A percentile compares a stretch with the other conserved stretches of the same genome.
Evolutionary conservation across 1,140 invertebrate genomes (phyloP).

Genomic region (Drosophila albomicans): DNA sequence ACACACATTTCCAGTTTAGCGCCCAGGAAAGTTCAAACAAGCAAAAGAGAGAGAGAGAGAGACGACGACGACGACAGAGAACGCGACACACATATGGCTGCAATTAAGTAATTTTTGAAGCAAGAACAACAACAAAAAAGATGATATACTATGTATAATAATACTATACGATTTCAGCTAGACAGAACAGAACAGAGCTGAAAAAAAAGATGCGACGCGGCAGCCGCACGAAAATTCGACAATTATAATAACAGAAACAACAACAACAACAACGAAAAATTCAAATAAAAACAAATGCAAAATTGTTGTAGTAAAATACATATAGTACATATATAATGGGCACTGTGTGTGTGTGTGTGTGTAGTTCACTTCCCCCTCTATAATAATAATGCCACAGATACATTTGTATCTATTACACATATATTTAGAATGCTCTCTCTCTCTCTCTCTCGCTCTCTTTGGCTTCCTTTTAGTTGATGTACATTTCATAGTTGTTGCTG

Average conservation of each 20-base stretch:
- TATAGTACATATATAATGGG: not conserved
- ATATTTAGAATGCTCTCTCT: constrained; percentile 43
- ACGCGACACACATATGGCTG: constrained; percentile 70
- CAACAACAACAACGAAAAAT: constrained; percentile 21
- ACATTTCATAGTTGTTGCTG: constrained; percentile 31
- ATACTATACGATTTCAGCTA: constrained; percentile 55
- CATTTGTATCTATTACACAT: constrained; percentile 36
- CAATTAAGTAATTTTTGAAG: constrained; percentile 78
- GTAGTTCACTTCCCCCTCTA: constrained; percentile 6
- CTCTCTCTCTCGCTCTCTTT: constrained; percentile 16
- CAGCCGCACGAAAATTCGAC: constrained; percentile 53
- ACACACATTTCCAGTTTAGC: constrained; percentile 73
- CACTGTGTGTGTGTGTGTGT: not conserved
- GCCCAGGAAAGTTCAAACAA: constrained; percentile 27
- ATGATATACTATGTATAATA: constrained; percentile 46
- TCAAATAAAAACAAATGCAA: constrained; percentile 22
- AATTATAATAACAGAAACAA: constrained; percentile 42
- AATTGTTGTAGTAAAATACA: constrained; percentile 13
- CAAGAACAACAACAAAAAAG: constrained; percentile 49
- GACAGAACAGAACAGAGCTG: constrained; percentile 32
- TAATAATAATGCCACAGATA: constrained; percentile 29
- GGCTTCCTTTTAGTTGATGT: constrained; percentile 17
- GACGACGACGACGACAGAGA: constrained; percentile 9
- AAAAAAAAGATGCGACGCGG: constrained; percentile 32
- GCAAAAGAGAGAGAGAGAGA: not conserved